These are phyloP conservation scores for Potamilus streckersoni DNA, from an alignment of 1,140 invertebrate genomes.

Conservation along the genomic window DNA sequence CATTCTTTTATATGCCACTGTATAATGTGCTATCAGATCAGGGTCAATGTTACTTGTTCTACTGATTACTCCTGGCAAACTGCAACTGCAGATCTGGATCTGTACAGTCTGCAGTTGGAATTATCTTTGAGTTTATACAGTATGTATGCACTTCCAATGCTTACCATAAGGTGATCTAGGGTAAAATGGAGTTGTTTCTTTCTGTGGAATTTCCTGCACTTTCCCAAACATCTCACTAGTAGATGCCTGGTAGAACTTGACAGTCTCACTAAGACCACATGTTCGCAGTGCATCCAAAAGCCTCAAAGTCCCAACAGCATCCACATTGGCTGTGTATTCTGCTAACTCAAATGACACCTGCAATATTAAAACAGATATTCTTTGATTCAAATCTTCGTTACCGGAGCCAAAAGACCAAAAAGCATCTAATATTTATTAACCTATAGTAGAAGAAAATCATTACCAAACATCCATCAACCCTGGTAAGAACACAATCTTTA, in stretches of 20 bases:
- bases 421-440: no score
- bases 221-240: constrained; percentile 99
- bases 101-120: no score
- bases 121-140: neutral
- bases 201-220: constrained; percentile 96
- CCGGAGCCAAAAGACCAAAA: no score
- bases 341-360: constrained; percentile 96
- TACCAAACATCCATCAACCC: no score
- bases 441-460: no score
- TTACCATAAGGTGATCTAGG: constrained; percentile 99
- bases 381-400: no score
- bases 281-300: constrained; percentile 96
- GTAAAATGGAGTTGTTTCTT: constrained; percentile 98
- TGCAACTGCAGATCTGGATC: no score
- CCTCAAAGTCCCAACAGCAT: constrained; percentile 95
- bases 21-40: no score
- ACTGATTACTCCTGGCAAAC: no score
- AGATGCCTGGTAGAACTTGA: constrained; percentile 96
- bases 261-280: constrained; percentile 85
- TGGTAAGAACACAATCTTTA: no score
- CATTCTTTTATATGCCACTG: no score
- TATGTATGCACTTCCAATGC: constrained; percentile 11
- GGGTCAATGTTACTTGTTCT: no score
- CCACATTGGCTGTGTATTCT: constrained; percentile 99
- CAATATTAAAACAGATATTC: constrained; percentile 5